Evolutionary conservation across 2,888 invertebrate species (phyloP).

Genomic region (Acanthosepion lycidas): DNA sequence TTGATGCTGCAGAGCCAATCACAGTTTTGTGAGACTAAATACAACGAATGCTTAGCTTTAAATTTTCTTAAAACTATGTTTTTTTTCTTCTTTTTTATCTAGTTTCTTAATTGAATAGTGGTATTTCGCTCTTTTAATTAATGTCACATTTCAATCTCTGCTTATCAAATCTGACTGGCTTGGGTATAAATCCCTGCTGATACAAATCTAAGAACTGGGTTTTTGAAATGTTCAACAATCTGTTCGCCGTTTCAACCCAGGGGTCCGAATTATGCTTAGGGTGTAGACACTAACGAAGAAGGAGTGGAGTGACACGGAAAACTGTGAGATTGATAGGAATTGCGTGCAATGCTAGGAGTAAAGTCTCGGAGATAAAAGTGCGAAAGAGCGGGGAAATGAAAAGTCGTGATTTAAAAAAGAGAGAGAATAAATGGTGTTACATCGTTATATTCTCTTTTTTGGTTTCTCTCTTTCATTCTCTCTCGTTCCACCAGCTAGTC

Average conservation of each 20-base stretch:
- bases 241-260: slow-evolving; percentile 10
- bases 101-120: not conserved
- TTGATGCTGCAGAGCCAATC: not conserved
- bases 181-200: not conserved
- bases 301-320: slow-evolving; percentile 1
- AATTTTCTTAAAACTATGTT: not conserved
- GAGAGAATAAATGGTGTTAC: not conserved
- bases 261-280: not conserved
- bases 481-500: not conserved
- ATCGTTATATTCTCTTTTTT: not conserved
- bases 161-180: not conserved
- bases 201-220: slow-evolving; percentile 42
- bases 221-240: slow-evolving; percentile 35
- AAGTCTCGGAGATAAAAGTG: not conserved
- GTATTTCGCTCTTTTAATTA: not conserved
- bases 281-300: not conserved
- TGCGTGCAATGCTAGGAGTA: not conserved
- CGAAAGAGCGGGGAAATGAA: not conserved
- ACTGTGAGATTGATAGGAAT: not conserved
- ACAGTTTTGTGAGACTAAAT: slow-evolving; percentile 9
- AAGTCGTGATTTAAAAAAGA: not conserved
- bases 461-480: not conserved
- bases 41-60: not conserved
- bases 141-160: not conserved
- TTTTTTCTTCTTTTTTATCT: not conserved